These are phyloP conservation scores for Cotesia chilonis DNA, from an alignment of 1,140 invertebrate genomes.

Conservation along the genomic window DNA sequence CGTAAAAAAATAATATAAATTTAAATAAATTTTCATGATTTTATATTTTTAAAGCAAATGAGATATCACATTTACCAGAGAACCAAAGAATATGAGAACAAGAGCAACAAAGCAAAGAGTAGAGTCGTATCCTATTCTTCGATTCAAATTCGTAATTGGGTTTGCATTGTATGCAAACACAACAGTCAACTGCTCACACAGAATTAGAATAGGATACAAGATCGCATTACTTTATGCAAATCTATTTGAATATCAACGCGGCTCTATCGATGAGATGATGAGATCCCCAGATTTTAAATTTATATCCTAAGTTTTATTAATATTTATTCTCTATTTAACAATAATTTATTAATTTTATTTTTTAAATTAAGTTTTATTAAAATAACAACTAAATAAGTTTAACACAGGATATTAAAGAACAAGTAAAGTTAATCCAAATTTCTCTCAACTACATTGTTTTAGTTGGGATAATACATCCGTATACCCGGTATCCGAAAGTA, in stretches of 20 bases:
- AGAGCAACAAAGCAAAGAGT: neutral
- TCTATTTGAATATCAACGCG: constrained; percentile 23
- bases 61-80: neutral
- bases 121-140: constrained; percentile 4
- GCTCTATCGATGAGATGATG: constrained; percentile 6
- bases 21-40: too few species aligned
- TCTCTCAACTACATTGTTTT: constrained; percentile 10
- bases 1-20: too few species aligned
- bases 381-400: too few species aligned
- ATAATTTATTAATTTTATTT: too few species aligned
- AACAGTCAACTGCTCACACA: neutral
- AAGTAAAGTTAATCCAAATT: neutral
- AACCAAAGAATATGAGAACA: neutral
- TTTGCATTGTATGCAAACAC: constrained; percentile 30
- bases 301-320: too few species aligned
- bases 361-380: too few species aligned
- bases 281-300: neutral
- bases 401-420: neutral
- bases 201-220: neutral
- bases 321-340: too few species aligned
- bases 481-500: constrained; percentile 11
- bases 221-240: constrained; percentile 33
- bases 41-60: too few species aligned
- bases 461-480: constrained; percentile 20
- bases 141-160: constrained; percentile 30